A percentile compares a stretch with the other conserved stretches of the same genome.
Conservation (phyloP, 2,797 vertebrate species). For the Lacerta viridis region DNA sequence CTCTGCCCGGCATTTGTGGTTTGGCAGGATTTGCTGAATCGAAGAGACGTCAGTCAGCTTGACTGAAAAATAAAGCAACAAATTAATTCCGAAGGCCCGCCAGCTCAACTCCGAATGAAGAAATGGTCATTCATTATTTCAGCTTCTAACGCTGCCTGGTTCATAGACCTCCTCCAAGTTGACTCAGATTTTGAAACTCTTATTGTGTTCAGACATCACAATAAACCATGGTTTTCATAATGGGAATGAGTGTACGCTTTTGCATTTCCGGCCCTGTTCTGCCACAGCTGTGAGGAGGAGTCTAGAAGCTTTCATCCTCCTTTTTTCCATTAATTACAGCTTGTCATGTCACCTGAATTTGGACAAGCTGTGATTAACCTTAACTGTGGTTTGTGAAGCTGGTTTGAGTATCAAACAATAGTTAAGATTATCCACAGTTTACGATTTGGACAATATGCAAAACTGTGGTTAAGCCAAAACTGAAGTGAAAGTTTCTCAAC, state of each 20-base stretch:
- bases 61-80: constrained; percentile 67
- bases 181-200: background rate
- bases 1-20: constrained; percentile 20
- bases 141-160: background rate
- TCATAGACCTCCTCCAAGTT: background rate
- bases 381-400: no score
- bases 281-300: no score
- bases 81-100: background rate
- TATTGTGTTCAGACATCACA: no score
- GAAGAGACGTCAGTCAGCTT: constrained; percentile 70
- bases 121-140: background rate
- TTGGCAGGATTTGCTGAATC: constrained; percentile 63
- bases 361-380: no score
- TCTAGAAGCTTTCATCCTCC: background rate
- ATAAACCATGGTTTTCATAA: background rate
- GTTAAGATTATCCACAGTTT: no score
- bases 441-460: no score
- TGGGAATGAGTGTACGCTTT: no score
- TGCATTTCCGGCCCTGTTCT: no score
- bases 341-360: no score
- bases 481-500: no score
- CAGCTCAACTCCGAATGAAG: background rate
- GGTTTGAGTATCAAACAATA: no score
- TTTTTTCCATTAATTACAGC: background rate
- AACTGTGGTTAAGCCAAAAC: no score